Conservation (phyloP, 2,113 vertebrate genomes). For the Atrichornis clamosus region DNA sequence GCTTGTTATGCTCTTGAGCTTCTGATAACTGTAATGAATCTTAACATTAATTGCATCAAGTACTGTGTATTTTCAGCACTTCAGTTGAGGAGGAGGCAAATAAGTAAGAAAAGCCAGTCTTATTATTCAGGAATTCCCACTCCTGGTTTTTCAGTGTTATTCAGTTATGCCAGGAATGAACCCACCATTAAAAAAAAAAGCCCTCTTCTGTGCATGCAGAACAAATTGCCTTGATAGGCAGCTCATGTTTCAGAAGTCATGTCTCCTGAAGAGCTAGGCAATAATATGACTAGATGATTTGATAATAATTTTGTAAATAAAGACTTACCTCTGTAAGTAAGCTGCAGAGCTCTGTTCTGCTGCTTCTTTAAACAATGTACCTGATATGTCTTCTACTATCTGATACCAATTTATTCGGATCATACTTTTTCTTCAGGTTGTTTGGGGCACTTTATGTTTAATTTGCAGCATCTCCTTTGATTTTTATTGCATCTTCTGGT, state of each 20-base stretch:
- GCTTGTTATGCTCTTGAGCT: not conserved
- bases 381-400: not conserved
- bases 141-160: not conserved
- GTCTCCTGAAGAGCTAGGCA: not conserved
- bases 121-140: not conserved
- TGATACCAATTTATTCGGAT: not conserved
- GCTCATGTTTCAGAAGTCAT: not conserved
- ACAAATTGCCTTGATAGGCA: not conserved
- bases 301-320: not conserved
- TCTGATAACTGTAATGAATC: not conserved
- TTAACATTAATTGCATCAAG: not conserved
- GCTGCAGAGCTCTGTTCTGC: not conserved
- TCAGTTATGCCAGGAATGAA: conserved; percentile 17
- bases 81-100: not conserved
- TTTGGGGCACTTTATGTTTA: not conserved
- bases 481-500: not conserved
- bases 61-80: conserved; percentile 5
- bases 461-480: not conserved
- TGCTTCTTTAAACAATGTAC: not conserved
- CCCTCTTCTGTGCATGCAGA: not conserved
- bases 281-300: not conserved
- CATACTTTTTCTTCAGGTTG: not conserved
- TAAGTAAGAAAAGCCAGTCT: not conserved
- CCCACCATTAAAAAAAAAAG: not conserved
- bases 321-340: not conserved